Conservation (phyloP, 1,140 invertebrate genomes). For the Formica exsecta region DNA sequence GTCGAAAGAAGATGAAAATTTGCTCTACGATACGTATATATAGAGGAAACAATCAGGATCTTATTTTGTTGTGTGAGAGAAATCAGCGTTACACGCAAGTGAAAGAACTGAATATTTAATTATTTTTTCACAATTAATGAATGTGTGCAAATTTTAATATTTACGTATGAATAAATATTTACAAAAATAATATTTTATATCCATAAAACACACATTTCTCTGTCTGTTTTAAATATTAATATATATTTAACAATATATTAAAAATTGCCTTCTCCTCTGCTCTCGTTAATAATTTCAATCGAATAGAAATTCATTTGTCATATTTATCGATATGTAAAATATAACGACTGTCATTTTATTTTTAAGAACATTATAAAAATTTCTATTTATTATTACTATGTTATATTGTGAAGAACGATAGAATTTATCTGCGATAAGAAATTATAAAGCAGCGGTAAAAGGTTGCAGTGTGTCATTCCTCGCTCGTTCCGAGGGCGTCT, state of each 20-base stretch:
- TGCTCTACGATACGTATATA: too few species aligned
- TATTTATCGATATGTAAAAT: conserved; percentile 5
- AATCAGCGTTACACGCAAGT: not conserved
- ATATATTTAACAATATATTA: not conserved
- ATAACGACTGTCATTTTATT: not conserved
- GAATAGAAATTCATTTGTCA: conserved; percentile 1
- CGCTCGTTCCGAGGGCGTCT: conserved; percentile 24
- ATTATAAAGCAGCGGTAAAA: not conserved
- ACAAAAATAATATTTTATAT: too few species aligned
- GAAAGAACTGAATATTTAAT: not conserved
- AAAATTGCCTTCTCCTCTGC: not conserved
- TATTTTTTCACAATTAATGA: not conserved
- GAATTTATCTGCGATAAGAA: conserved; percentile 1
- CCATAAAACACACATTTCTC: too few species aligned
- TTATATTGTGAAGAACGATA: not conserved
- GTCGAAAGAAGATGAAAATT: not conserved
- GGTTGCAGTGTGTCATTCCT: conserved; percentile 5
- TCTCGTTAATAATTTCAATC: conserved; percentile 3
- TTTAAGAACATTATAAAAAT: not conserved
- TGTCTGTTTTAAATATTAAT: too few species aligned
- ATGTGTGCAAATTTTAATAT: conserved; percentile 3
- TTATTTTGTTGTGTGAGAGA: not conserved
- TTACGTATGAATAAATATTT: conserved; percentile 17
- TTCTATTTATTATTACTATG: not conserved
- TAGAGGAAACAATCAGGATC: not conserved